phyloP scores from a whole-genome alignment of 2,888 invertebrate species.

The Troides helena region DNA sequence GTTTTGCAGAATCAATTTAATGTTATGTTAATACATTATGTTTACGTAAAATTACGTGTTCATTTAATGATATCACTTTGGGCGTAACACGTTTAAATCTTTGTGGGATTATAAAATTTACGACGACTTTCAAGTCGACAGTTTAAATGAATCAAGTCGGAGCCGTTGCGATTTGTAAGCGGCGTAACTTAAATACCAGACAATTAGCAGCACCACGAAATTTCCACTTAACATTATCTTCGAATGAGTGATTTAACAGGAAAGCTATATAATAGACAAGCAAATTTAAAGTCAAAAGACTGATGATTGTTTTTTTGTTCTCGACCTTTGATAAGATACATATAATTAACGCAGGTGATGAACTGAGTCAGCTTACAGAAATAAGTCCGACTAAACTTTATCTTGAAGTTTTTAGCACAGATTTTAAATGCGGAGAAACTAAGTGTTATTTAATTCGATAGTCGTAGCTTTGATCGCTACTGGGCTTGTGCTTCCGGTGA shows the following conservation, averaged over 20 bases:
- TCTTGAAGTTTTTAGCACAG: no score
- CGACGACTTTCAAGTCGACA: constrained; percentile 17
- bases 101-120: constrained; percentile 28
- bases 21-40: constrained; percentile 7
- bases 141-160: constrained; percentile 18
- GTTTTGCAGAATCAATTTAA: constrained; percentile 1
- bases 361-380: no score
- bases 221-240: background rate
- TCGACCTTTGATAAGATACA: no score
- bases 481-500: no score
- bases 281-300: background rate
- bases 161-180: constrained; percentile 17
- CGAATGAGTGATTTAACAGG: background rate
- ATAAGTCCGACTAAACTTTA: no score
- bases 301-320: no score
- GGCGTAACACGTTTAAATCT: constrained; percentile 12
- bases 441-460: no score
- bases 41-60: constrained; percentile 10
- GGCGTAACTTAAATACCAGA: constrained; percentile 20
- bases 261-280: background rate
- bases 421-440: no score
- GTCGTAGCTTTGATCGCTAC: no score
- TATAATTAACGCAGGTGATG: no score
- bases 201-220: constrained; percentile 17
- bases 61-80: constrained; percentile 23